phyloP scores from a whole-genome alignment of 2,888 invertebrate genomes.

The Eristalis pertinax region DNA sequence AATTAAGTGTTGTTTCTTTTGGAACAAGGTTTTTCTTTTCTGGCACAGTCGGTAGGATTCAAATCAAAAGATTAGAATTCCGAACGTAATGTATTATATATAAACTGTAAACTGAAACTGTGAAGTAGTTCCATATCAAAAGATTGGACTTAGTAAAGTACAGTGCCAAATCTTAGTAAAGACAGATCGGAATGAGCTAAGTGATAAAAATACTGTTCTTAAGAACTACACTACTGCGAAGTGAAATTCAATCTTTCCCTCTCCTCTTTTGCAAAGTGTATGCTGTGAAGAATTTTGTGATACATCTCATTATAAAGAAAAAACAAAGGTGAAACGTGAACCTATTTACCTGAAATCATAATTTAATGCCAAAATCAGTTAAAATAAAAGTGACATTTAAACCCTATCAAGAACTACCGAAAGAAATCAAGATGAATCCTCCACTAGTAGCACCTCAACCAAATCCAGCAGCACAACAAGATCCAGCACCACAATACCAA shows the following conservation, averaged over 20 bases:
- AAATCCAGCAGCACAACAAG: not conserved
- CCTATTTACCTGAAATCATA: not conserved
- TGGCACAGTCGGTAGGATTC: too few species aligned
- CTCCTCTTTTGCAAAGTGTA: not conserved
- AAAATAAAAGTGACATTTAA: constrained; percentile 2
- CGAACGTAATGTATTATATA: too few species aligned
- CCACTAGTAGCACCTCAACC: not conserved
- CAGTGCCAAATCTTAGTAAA: too few species aligned
- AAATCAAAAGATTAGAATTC: not conserved
- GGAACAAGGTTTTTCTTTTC: too few species aligned
- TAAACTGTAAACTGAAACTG: not conserved
- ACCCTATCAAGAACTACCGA: not conserved
- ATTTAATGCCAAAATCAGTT: constrained; percentile 1
- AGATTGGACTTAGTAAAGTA: too few species aligned
- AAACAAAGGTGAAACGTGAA: not conserved
- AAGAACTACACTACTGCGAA: not conserved
- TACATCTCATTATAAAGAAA: too few species aligned
- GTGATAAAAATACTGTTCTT: not conserved
- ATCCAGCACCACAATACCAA: not conserved
- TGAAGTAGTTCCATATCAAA: not conserved
- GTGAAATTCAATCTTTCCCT: not conserved
- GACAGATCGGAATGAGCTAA: not conserved
- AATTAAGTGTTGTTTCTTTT: too few species aligned
- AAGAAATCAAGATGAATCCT: not conserved
- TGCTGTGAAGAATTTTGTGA: not conserved